Conservation (phyloP, 1,140 invertebrate species). For the Drosophila varians region DNA sequence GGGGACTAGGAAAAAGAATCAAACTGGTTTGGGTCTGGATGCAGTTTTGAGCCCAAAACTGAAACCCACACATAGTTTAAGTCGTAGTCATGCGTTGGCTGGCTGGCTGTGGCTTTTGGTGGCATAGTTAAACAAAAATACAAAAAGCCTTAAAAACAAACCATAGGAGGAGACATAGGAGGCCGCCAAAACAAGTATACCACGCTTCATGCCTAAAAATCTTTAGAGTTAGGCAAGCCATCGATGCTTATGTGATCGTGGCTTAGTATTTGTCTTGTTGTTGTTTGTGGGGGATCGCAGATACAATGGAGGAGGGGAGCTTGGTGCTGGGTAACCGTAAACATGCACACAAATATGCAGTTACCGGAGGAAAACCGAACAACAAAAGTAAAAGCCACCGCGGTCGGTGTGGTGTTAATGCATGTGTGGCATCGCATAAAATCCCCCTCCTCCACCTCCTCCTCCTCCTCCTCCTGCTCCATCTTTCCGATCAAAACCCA, state of each 20-base stretch:
- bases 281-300: conserved; percentile 3
- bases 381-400: conserved; percentile 76
- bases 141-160: conserved; percentile 2
- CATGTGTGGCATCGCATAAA: conserved; percentile 30
- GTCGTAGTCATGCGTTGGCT: conserved; percentile 67
- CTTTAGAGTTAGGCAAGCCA: conserved; percentile 68
- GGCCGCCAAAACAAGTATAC: conserved; percentile 73
- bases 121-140: conserved; percentile 68
- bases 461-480: conserved; percentile 7
- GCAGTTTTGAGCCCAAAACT: conserved; percentile 42
- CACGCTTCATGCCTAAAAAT: conserved; percentile 76
- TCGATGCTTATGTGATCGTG: conserved; percentile 69
- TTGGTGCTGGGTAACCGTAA: conserved; percentile 36
- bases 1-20: conserved; percentile 67
- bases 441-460: conserved; percentile 30
- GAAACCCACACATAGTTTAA: conserved; percentile 77
- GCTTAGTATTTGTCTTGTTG: background rate
- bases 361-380: conserved; percentile 43
- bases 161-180: conserved; percentile 32
- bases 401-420: conserved; percentile 58
- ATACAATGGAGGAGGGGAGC: background rate
- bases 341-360: conserved; percentile 72
- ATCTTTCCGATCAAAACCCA: conserved; percentile 3
- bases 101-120: conserved; percentile 34
- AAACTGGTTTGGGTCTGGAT: conserved; percentile 67